Evolutionary conservation across 2,888 invertebrate genomes (phyloP).

Genomic region (Drosophila putrida): DNA sequence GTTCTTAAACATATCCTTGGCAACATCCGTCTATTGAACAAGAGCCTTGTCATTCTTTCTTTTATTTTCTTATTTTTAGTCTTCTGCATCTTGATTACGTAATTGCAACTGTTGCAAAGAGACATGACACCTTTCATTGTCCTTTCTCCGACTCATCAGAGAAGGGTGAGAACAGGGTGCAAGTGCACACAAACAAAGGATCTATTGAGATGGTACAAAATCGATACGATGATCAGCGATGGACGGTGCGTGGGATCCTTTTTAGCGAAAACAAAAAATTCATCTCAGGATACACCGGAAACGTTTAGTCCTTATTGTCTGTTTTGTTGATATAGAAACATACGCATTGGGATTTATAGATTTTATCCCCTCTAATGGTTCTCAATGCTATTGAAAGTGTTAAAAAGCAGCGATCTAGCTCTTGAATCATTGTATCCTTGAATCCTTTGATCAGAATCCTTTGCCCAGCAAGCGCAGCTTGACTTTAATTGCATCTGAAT

Average conservation of each 20-base stretch:
- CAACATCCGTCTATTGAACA: constrained; percentile 55
- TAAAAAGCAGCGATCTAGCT: constrained; percentile 66
- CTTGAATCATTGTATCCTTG: constrained; percentile 16
- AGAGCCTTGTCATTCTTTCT: constrained; percentile 3
- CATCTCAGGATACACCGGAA: constrained; percentile 40
- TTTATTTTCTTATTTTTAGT: neutral
- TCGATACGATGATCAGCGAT: constrained; percentile 40
- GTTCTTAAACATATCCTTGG: constrained; percentile 19
- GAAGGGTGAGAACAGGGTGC: constrained; percentile 20
- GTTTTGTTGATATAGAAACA: neutral
- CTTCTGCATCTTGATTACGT: constrained; percentile 63
- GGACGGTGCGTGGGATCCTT: constrained; percentile 55
- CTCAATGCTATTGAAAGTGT: constrained; percentile 61
- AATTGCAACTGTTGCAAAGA: constrained; percentile 68
- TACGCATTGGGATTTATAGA: neutral
- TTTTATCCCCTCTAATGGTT: constrained; percentile 2
- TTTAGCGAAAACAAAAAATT: neutral
- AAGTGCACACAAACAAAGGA: constrained; percentile 45
- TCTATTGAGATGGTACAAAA: constrained; percentile 20
- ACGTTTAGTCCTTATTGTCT: constrained; percentile 46
- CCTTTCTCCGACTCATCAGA: neutral
- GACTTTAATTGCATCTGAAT: constrained; percentile 77
- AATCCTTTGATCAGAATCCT: constrained; percentile 15
- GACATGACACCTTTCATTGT: constrained; percentile 48
- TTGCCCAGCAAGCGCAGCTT: constrained; percentile 62